phyloP scores from a whole-genome alignment of 2,797 vertebrate genomes.

The Cynodonichthys magdalenae region DNA sequence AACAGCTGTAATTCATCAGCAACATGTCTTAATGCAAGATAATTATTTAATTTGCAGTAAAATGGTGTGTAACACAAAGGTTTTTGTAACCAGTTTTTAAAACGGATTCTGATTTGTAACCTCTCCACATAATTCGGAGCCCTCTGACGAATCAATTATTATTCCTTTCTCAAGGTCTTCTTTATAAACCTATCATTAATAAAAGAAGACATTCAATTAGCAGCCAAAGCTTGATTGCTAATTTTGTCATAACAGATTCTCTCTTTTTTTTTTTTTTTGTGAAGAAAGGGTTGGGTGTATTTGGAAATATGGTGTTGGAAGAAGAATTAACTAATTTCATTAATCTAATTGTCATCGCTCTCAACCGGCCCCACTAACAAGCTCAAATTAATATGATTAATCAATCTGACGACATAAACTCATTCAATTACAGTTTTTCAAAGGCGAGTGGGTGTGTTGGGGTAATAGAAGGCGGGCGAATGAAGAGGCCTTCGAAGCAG shows the following conservation, averaged over 20 bases:
- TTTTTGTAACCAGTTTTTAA: background rate
- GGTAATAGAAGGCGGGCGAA: constrained; percentile 76
- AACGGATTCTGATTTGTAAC: constrained; percentile 49
- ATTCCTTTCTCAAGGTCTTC: constrained; percentile 91
- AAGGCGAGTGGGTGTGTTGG: constrained; percentile 89
- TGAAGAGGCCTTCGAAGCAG: constrained; percentile 58
- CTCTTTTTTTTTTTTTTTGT: constrained; percentile 62
- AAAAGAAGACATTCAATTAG: constrained; percentile 98
- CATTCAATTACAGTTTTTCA: constrained; percentile 94
- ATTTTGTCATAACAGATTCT: constrained; percentile 84
- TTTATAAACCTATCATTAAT: constrained; percentile 95
- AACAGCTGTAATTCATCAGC: too few relatives aligned
- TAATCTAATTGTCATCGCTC: constrained; percentile 94
- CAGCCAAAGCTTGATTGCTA: constrained; percentile 88
- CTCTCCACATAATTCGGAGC: constrained; percentile 65
- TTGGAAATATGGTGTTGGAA: constrained; percentile 66
- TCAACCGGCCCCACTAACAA: constrained; percentile 93
- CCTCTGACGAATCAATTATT: constrained; percentile 90
- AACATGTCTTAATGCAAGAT: too few relatives aligned
- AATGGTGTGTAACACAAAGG: background rate
- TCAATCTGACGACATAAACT: constrained; percentile 97
- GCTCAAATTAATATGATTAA: constrained; percentile 98
- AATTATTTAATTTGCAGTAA: too few relatives aligned
- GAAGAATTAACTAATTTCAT: constrained; percentile 90
- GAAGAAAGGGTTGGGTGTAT: constrained; percentile 17